Conservation (phyloP, 2,113 vertebrate genomes). For the Sinosuthora webbiana region DNA sequence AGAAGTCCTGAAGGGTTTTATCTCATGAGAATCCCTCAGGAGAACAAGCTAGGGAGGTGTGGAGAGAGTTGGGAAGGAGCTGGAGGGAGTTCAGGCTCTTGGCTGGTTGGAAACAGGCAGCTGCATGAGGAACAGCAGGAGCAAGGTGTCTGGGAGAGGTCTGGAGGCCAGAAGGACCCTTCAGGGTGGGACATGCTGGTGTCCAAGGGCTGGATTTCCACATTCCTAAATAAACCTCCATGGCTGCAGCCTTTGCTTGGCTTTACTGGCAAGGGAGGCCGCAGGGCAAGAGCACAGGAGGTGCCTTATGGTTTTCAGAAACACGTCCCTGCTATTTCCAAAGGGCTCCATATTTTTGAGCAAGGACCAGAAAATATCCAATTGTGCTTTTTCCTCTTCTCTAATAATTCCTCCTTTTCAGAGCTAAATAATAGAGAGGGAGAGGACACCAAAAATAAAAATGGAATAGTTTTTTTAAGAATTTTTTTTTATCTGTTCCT, state of each 20-base stretch:
- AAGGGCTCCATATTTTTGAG: background rate
- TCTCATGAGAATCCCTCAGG: background rate
- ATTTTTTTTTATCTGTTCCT: background rate
- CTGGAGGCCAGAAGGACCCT: background rate
- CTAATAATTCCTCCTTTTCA: background rate
- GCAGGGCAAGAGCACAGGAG: rapidly evolving
- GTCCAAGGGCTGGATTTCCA: background rate
- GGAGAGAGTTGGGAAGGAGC: background rate
- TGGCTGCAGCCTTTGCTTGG: background rate
- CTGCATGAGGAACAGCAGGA: rapidly evolving
- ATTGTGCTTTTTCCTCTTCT: background rate
- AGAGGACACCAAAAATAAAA: background rate
- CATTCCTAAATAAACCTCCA: background rate
- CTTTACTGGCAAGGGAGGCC: background rate
- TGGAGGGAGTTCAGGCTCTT: background rate
- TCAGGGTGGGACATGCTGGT: background rate
- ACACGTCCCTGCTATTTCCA: background rate
- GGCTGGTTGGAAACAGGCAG: background rate
- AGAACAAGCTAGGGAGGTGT: background rate
- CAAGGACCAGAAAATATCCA: background rate
- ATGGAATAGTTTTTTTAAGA: background rate
- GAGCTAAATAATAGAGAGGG: background rate
- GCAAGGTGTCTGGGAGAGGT: background rate
- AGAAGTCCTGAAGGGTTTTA: background rate
- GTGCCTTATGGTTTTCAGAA: background rate